Evolutionary conservation across 2,888 invertebrate species (phyloP), one percentile per base, ranked within the genome.

Genomic region (Drosophila merina): DNA sequence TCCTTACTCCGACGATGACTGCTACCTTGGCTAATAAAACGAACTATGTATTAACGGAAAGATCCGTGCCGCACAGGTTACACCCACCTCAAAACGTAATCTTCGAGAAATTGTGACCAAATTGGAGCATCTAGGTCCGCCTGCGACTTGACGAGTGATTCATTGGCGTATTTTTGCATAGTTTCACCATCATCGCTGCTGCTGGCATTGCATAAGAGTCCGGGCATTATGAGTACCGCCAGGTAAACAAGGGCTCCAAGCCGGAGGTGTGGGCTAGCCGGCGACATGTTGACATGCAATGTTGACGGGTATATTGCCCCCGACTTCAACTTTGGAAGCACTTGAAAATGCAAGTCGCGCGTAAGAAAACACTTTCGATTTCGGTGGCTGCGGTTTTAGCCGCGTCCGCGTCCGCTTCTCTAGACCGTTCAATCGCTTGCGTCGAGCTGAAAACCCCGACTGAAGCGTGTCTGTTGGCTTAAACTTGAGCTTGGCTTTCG

Each of bases 21-120:
- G 36, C 77, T 57, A 55, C 79, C 78, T 72, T 86, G 87, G 12
- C 90, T 90, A 59, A 8, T 71, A 73, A 57, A 4, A 25, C 1
- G 5, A 7, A 42, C 4, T 7, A 42, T 20, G n/a, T 36, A 6
- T 36, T 36, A n/a, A 10, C 0, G 9, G 42, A n/a, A 31, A 47
- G 7, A 48, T 5, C 26, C 25, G 7, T 31, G 3, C 38, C 5
- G 8, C 26, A 25, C 12, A 30, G 20, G 40, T 9, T 33, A 40
- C 38, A 86, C 84, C 49, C 92, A 90, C 67, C 92, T 91, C 40
- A 93, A 90, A 4, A 94, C 93, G 93, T 95, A 95, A 80, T 95
- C 94, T 91, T 94, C 94, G 48, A 95, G 91, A 84, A 94, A 91
- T 20, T 93, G 92, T 74, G 94, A 93, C 94, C 95, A 95, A 50